Base-by-base conservation (phyloP, 2,113 vertebrate genomes). In the Podiceps cristatus region DNA sequence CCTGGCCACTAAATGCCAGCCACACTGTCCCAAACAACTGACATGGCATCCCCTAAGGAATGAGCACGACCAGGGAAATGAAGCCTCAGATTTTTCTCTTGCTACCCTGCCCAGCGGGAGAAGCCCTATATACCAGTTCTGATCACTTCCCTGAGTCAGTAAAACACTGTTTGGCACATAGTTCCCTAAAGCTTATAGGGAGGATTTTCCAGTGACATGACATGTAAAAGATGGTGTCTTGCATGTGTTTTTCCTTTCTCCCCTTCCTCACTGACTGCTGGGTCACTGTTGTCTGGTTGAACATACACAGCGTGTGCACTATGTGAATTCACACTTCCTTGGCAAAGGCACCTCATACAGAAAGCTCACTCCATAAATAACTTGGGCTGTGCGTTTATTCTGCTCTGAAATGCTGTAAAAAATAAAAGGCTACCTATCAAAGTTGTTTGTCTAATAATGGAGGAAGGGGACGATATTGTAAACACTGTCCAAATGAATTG, bases 331-430 rank as follows among this genome's bases (percentile, higher is more conserved):
- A 94, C 93, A 86, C 82, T 97, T 94, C 79, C 88, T 69, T 95
- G 96, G 97, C 95, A 98, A 97, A 98, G 96, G 92, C 95, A 93
- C 86, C 90, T 93, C 94, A 71, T 74, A 72, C 84, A 90, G 95
- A 98, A 94, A 97, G 95, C 94, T 97, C 81, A 91, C 81, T 89
- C 95, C 95, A 98, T 98, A 98, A 98, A 98, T 98, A 98, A 98
- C 86, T 78, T 31, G 72, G 20, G 52, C 95, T 86, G 94, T 96
- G 96, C 98, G 44, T 98, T 98, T 97, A 97, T 97, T 97, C 97
- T 97, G 92, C 96, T 98, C 97, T 97, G 93, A 97, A 97, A 97
- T 91, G 98, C 97, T 93, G 96, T 98, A 98, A 98, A 98, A 98
- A 97, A 96, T 92, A 98, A 98, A 98, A 97, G 95, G 89, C 90